Evolutionary conservation across 2,797 vertebrate species (phyloP).

Genomic region (Typhlichthys subterraneus): DNA sequence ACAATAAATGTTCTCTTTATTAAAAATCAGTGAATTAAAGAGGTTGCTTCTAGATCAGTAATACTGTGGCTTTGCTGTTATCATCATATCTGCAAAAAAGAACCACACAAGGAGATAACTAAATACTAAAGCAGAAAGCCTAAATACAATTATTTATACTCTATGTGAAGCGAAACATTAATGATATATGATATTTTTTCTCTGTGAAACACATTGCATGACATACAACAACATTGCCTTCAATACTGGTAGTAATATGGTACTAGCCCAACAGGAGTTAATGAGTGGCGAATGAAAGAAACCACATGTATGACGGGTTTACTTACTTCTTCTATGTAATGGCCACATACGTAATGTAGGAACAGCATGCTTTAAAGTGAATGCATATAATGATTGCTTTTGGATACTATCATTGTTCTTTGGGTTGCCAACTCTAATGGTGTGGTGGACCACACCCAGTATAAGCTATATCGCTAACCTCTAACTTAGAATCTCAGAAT

Average conservation of each 20-base stretch:
- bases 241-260: too few relatives aligned
- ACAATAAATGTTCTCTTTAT: conserved; percentile 64
- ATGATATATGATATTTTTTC: conserved; percentile 14
- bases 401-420: not conserved
- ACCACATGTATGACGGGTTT: not conserved
- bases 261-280: not conserved
- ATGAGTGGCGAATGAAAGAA: too few relatives aligned
- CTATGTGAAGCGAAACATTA: conserved; percentile 26
- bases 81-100: conserved; percentile 62
- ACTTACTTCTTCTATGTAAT: conserved; percentile 15
- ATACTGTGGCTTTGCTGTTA: conserved; percentile 44
- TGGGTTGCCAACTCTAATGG: too few relatives aligned
- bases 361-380: not conserved
- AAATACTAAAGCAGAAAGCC: conserved; percentile 28
- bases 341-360: conserved; percentile 26
- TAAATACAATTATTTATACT: conserved; percentile 20
- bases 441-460: too few relatives aligned
- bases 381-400: conserved; percentile 2
- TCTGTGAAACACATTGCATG: conserved; percentile 8
- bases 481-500: conserved; percentile 35
- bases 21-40: conserved; percentile 56
- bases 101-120: conserved; percentile 46
- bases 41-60: conserved; percentile 49
- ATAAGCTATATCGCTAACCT: conserved; percentile 15
- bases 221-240: conserved; percentile 2